Base-by-base conservation (phyloP, 1,140 invertebrate genomes). In the Portunus trituberculatus region DNA sequence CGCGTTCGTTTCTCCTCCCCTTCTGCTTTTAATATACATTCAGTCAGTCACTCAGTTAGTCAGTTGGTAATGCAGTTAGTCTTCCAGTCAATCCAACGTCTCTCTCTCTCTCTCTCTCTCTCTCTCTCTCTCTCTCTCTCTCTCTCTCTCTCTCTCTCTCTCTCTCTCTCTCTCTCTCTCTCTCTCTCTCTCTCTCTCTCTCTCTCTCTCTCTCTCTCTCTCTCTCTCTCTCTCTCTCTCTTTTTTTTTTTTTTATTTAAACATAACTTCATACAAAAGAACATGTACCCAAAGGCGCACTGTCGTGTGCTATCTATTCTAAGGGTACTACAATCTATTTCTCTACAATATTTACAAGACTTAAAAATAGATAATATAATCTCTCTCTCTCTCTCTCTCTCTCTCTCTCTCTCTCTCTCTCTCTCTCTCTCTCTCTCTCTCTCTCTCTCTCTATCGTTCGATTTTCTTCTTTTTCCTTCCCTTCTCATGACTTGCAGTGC, bases 151-250 rank as follows among this genome's bases (percentile, higher is more conserved):
- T 52, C 46, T 90, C 29, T 86, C 83, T 39, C 46, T 39, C 39
- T 88, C 86, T 88, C 39, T 39, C 39, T 88, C 86, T 88, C 39
- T 39, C 39, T 88, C 86, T 88, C 39, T 39, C 39, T 88, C 86
- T 88, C 39, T 39, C 39, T 88, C 86, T 88, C 39, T 39, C 39
- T 88, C 86, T 88, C 39, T 39, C 39, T 88, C 86, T 88, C 39
- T 39, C 39, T 88, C 86, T 88, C 39, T 39, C 39, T 88, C 86
- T 88, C 32, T 90, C 46, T 39, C 88, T 52, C 88, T 90, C 16
- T 90, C 1, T 59, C 16, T 32, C 31, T 87, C 32, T 90, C 46
- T 39, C 88, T 52, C 88, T 90, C 16, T 90, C 1, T 59, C 16
- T 91, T 48, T 52, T 52, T n/a, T n/a, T 28, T 46, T 52, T 28